Percentiles rank a stretch among this genome's conserved stretches.
phyloP scores from a whole-genome alignment of 2,888 invertebrate species.

The Amorpha juglandis region DNA sequence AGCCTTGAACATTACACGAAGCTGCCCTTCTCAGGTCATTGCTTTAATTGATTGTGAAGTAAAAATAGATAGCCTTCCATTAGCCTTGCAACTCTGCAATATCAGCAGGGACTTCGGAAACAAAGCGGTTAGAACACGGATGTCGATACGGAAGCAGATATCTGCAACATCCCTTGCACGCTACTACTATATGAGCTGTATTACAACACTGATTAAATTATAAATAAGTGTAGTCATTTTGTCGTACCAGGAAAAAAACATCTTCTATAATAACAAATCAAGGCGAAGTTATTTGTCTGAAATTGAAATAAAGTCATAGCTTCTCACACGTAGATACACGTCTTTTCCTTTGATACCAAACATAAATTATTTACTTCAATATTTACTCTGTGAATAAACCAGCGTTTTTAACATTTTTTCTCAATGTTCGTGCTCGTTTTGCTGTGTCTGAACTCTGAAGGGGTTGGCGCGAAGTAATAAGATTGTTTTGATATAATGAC shows the following conservation, averaged over 20 bases:
- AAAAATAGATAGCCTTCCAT: slow-evolving; percentile 19
- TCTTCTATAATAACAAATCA: no score
- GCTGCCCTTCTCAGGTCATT: background rate
- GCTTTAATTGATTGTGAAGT: background rate
- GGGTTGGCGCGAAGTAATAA: slow-evolving; percentile 18
- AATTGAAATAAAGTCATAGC: background rate
- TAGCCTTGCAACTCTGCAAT: slow-evolving; percentile 15
- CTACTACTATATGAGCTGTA: background rate
- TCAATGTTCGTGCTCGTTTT: background rate
- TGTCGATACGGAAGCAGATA: slow-evolving; percentile 15
- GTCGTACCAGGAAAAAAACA: no score
- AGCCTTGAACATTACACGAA: background rate
- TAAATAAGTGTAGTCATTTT: no score
- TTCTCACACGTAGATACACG: no score
- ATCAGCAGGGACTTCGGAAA: slow-evolving; percentile 3
- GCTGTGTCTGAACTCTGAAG: background rate
- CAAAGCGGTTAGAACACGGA: slow-evolving; percentile 4
- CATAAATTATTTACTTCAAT: background rate
- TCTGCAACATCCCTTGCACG: slow-evolving; percentile 10
- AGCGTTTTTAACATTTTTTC: background rate
- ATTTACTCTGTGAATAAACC: background rate
- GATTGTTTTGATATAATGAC: slow-evolving; percentile 23
- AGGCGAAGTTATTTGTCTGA: background rate
- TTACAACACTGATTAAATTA: slow-evolving; percentile 4
- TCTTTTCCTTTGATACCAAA: background rate